A percentile compares a stretch with the other conserved stretches of the same genome.
phyloP scores from a whole-genome alignment of 2,888 invertebrate genomes.

The Phaedon cochleariae region DNA sequence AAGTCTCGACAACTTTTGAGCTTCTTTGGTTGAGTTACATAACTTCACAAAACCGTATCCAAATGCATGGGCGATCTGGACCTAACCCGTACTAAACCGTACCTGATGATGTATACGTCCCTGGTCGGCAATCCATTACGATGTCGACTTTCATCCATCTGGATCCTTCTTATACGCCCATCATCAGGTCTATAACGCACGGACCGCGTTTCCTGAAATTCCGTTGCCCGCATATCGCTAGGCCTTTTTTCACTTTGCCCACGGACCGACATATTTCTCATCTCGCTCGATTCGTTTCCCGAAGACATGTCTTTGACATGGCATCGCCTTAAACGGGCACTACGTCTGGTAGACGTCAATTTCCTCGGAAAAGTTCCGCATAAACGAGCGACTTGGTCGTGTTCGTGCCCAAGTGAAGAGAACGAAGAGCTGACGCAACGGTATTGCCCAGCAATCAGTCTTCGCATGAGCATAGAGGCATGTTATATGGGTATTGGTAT shows the following conservation, averaged over 20 bases:
- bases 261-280: background rate
- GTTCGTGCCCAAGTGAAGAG: conserved; percentile 37
- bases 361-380: conserved; percentile 29
- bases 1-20: too few species aligned
- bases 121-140: too few species aligned
- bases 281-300: background rate
- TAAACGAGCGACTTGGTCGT: conserved; percentile 33
- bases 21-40: too few species aligned
- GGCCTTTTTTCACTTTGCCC: background rate
- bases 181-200: background rate
- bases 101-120: too few species aligned
- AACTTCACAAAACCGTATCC: too few species aligned
- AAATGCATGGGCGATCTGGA: too few species aligned
- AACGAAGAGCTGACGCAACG: conserved; percentile 34
- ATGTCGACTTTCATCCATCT: too few species aligned
- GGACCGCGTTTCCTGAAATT: background rate
- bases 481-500: conserved; percentile 1
- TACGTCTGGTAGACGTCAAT: conserved; percentile 16
- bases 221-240: background rate
- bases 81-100: too few species aligned
- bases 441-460: conserved; percentile 16
- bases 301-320: background rate
- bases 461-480: background rate
- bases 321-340: conserved; percentile 31
- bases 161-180: background rate